Evolutionary conservation across 2,888 invertebrate genomes (phyloP), one percentile per base, ranked within the genome.

Genomic region (Callyntrura guangdongensis): DNA sequence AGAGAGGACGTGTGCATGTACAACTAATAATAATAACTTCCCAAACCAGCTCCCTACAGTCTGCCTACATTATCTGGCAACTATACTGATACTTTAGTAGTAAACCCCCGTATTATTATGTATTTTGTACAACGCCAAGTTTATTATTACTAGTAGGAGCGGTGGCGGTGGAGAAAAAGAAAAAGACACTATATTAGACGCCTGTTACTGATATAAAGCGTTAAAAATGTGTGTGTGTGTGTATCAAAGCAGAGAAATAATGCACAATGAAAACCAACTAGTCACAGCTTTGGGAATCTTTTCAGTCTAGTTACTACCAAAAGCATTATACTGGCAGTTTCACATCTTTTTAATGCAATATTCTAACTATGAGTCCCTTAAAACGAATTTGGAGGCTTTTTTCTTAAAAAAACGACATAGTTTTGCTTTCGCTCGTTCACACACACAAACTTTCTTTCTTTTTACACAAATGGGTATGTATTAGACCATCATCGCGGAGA

Each of bases 351-450:
- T 84, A 84, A 89, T 85, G 79, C 53, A 89, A 85, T 84, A 82
- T 82, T 82, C 61, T 11, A 45, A 36, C 82, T 82, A 82, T 56
- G 82, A 88, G 69, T 85, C 84, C 84, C 84, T 89, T 77, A 79
- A 64, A 85, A 89, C 85, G 85, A 85, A 84, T 89, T 89, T 79
- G 20, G 56, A 89, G 64, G 82, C 49, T 88, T 88, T 88, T 89
- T 79, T 53, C 67, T 77, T 74, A 89, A 84, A 56, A 84, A 82
- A 69, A 83, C 64, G 79, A 79, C 89, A 84, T 77, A 84, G 79
- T 85, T 89, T 85, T 85, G 67, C 84, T 84, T 89, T 85, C 56
- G 47, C 79, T 89, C 67, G 74, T 74, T 74, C 74, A 74, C 74
- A 74, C 64, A 64, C 74, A 74, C 74, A 14, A 74, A 74, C 74